Percentiles rank a stretch among this genome's conserved stretches.
phyloP scores from a whole-genome alignment of 2,113 vertebrate species.

The Calidris pygmaea region DNA sequence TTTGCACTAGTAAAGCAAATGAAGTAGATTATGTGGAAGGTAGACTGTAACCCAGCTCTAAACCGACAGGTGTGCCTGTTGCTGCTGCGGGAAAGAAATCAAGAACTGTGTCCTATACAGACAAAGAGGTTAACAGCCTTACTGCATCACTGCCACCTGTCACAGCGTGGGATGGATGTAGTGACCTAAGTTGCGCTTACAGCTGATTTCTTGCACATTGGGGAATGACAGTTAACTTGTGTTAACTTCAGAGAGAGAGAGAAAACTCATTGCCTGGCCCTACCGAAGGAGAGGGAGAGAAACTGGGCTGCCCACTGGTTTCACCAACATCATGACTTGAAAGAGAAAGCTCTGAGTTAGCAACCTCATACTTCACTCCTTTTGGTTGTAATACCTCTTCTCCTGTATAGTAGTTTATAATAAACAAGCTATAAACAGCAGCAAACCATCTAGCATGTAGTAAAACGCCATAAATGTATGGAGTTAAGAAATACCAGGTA shows the following conservation, averaged over 20 bases:
- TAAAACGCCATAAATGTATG: not conserved
- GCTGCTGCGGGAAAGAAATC: not conserved
- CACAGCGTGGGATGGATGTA: not conserved
- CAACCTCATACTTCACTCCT: not conserved
- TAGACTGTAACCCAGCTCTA: not conserved
- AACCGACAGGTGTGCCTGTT: not conserved
- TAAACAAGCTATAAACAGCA: not conserved
- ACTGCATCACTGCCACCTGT: not conserved
- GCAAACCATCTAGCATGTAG: not conserved
- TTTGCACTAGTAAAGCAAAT: not conserved
- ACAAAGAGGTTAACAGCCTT: not conserved
- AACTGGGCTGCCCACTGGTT: not conserved
- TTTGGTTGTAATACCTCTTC: not conserved
- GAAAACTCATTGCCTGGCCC: not conserved
- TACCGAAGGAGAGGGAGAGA: not conserved
- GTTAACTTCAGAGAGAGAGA: not conserved
- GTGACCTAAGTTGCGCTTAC: not conserved
- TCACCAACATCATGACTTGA: not conserved
- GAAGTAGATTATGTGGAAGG: not conserved
- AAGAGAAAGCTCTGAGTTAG: not conserved
- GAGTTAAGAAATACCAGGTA: not conserved
- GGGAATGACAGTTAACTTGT: not conserved
- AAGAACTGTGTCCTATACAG: not conserved
- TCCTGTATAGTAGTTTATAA: not conserved
- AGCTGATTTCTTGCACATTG: not conserved